Conservation (phyloP, 2,797 vertebrate species). For the Danio kyathit region DNA sequence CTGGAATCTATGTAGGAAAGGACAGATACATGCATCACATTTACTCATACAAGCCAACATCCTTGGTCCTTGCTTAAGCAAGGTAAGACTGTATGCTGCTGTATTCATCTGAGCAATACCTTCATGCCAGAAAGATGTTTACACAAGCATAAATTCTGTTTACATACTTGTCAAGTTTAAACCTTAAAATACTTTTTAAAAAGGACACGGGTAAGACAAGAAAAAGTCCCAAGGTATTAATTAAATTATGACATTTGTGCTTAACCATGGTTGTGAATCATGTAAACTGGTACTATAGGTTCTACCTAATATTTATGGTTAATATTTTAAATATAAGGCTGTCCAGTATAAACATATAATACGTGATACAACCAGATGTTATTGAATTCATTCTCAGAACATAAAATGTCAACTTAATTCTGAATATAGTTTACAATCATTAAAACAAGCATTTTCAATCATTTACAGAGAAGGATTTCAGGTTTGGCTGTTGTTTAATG, state of each 20-base stretch:
- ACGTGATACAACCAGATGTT: background rate
- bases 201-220: background rate
- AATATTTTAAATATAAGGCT: background rate
- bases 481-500: slow-evolving; percentile 13
- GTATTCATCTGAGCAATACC: slow-evolving; percentile 5
- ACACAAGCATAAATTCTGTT: slow-evolving; percentile 1
- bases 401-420: slow-evolving; percentile 15
- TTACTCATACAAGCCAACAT: background rate
- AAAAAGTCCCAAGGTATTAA: background rate
- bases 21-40: slow-evolving; percentile 16
- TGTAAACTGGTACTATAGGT: slow-evolving; percentile 8
- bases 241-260: slow-evolving; percentile 47
- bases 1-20: slow-evolving; percentile 15
- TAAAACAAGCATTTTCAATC: slow-evolving; percentile 1
- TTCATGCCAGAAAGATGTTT: slow-evolving; percentile 9
- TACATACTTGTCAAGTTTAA: background rate
- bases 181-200: background rate
- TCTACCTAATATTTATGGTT: slow-evolving; percentile 29
- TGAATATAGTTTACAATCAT: slow-evolving; percentile 18
- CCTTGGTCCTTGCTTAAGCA: background rate
- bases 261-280: slow-evolving; percentile 25
- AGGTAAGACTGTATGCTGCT: background rate
- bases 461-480: slow-evolving; percentile 18
- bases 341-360: slow-evolving; percentile 2
- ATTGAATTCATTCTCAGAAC: slow-evolving; percentile 19